Conservation (phyloP, 1,140 invertebrate species). For the Cardiocondyla obscurior region DNA sequence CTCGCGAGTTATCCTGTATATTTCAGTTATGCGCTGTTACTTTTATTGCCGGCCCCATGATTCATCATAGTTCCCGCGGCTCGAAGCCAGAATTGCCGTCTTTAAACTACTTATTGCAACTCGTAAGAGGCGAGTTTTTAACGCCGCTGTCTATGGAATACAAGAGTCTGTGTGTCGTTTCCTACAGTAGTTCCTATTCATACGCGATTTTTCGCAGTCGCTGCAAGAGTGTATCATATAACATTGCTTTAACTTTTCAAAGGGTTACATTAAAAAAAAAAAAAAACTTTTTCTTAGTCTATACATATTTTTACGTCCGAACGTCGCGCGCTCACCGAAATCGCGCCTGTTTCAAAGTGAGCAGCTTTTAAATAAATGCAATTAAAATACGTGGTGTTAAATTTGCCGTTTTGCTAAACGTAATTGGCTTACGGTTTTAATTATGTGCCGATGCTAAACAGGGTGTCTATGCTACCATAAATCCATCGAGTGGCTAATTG, state of each 20-base stretch:
- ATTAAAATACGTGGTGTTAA: not conserved
- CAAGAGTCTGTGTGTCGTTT: not conserved
- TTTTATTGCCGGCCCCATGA: slow-evolving; percentile 42
- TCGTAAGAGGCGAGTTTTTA: slow-evolving; percentile 1
- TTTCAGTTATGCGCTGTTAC: slow-evolving; percentile 45
- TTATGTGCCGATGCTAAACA: not conserved
- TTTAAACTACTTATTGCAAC: slow-evolving; percentile 19
- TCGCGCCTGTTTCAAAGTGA: not conserved
- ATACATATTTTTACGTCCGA: no score
- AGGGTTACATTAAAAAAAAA: no score
- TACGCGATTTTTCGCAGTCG: not conserved
- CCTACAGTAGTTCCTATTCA: not conserved
- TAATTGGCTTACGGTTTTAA: slow-evolving; percentile 12
- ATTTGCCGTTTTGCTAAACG: not conserved
- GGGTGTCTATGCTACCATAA: not conserved
- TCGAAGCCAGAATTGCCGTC: not conserved
- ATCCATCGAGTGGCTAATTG: slow-evolving; percentile 9
- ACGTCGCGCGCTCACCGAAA: no score
- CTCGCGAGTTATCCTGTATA: slow-evolving; percentile 25
- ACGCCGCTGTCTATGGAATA: not conserved
- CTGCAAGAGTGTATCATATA: not conserved
- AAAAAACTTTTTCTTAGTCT: no score
- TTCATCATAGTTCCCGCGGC: slow-evolving; percentile 41
- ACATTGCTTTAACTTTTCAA: not conserved
- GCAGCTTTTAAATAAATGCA: not conserved